These are phyloP conservation scores for Eupithecia vulgata DNA, from an alignment of 2,888 invertebrate species.

Conservation along the genomic window DNA sequence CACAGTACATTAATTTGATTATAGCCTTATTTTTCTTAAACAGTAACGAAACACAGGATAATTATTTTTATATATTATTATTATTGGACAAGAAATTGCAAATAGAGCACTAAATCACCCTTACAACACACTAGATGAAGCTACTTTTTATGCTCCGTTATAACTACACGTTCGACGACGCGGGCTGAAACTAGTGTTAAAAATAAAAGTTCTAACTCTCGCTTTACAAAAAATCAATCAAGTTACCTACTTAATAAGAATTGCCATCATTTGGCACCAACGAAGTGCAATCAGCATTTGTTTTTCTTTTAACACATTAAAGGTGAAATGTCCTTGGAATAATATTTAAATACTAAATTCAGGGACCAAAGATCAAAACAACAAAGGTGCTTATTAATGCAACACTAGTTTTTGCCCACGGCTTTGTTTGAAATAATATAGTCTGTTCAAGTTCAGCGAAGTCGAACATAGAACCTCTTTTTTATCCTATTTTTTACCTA, in stretches of 20 bases:
- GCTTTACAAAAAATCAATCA: too few relatives aligned
- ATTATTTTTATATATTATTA: too few relatives aligned
- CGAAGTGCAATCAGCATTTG: background rate
- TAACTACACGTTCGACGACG: background rate
- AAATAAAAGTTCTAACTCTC: background rate
- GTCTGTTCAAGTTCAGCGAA: too few relatives aligned
- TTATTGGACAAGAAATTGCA: background rate
- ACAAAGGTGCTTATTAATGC: constrained; percentile 14
- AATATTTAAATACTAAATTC: constrained; percentile 11
- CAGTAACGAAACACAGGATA: background rate
- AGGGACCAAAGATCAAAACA: constrained; percentile 21
- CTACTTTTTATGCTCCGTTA: background rate
- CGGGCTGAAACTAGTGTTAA: too few relatives aligned
- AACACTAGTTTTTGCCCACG: background rate
- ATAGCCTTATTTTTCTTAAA: background rate
- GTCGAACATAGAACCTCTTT: too few relatives aligned
- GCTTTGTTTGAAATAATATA: background rate
- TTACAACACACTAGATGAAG: too few relatives aligned
- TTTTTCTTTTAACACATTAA: background rate
- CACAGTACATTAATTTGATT: background rate
- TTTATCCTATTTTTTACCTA: too few relatives aligned
- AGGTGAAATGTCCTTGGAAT: constrained; percentile 6
- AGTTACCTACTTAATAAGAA: background rate
- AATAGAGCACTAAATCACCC: background rate
- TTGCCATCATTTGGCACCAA: background rate